Evolutionary conservation across 2,888 invertebrate species (phyloP), one percentile per base, ranked within the genome.

Genomic region (Artemia sinica): DNA sequence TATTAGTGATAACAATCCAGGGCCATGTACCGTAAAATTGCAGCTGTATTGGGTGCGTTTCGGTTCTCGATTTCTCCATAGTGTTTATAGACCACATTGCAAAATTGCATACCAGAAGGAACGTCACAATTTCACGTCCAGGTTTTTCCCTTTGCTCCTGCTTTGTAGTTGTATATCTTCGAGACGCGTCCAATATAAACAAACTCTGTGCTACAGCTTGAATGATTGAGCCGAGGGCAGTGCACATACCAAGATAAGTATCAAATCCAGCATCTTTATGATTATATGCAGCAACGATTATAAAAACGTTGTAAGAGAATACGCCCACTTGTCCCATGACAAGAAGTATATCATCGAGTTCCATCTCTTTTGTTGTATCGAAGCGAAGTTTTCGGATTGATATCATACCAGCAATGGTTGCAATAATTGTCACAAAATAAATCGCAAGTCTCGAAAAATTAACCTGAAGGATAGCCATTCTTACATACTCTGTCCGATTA

Each of bases 41-140:
- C 73, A 92, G 79, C 78, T 94, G 93, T 65, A 92, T 88, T 10
- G 92, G 92, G 77, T 92, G 90, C 8, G 91, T 91, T 75, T 92
- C 91, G 0, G 92, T 89, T 41, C 91, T 82, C 0, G 90, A 89
- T 74, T 92, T 92, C 77, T 93, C 92, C 75, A 94, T 80, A 1
- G 92, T 92, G 76, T 91, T 92, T 72, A 95, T 89, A 10, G 91
- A 89, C 91, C 91, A 91, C 90, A 91, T 89, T 28, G 92, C 92
- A 74, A 93, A 85, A 75, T 89, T 89, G 18, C 86, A 85, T 3
- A 89, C 84, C 49, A 89, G 80, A 9, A 69, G 69, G 50, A 69
- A 69, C 13, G 69, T 69, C 4, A 95, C 90, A 71, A 93, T 88
- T 78, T 95, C 92, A 12, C 94, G 81, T 10, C 94, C 95, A 0